Conservation (phyloP, 2,797 vertebrate species). For the Hydrocynus forskahlii region DNA sequence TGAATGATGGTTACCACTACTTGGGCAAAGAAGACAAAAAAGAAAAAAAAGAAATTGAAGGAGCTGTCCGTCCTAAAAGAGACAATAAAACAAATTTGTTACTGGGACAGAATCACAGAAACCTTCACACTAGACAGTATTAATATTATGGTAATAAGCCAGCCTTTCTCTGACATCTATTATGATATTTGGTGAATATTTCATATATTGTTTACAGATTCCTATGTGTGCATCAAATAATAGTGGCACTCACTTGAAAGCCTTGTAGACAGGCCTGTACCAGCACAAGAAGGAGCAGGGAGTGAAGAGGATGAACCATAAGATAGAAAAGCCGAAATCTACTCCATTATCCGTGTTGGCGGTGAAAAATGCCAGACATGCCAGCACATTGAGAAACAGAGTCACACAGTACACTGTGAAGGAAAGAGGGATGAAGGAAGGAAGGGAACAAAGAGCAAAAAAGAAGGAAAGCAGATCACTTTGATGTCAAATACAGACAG, state of each 20-base stretch:
- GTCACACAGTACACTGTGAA: slow-evolving; percentile 87
- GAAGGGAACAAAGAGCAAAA: neutral
- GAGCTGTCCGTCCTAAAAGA: slow-evolving; percentile 91
- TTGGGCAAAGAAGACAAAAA: slow-evolving; percentile 95
- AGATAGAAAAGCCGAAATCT: slow-evolving; percentile 91
- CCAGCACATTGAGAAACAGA: slow-evolving; percentile 92
- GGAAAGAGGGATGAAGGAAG: neutral
- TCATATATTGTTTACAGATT: neutral
- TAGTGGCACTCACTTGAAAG: slow-evolving; percentile 86
- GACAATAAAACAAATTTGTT: neutral
- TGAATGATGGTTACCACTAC: slow-evolving; percentile 91
- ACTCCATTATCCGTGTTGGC: slow-evolving; percentile 60
- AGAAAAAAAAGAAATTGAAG: slow-evolving; percentile 98
- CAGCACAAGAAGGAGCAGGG: slow-evolving; percentile 98
- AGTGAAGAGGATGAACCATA: slow-evolving; percentile 92
- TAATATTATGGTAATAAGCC: neutral
- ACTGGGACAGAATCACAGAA: neutral
- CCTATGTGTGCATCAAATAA: neutral
- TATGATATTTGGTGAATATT: neutral
- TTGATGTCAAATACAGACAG: neutral
- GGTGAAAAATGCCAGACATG: slow-evolving; percentile 90
- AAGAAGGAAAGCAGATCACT: neutral
- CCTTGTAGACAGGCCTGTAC: slow-evolving; percentile 97
- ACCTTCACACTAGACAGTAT: neutral
- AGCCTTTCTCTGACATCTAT: neutral